Base-by-base conservation (phyloP, 2,888 invertebrate species). In the Cataglyphis rosenhaueri region DNA sequence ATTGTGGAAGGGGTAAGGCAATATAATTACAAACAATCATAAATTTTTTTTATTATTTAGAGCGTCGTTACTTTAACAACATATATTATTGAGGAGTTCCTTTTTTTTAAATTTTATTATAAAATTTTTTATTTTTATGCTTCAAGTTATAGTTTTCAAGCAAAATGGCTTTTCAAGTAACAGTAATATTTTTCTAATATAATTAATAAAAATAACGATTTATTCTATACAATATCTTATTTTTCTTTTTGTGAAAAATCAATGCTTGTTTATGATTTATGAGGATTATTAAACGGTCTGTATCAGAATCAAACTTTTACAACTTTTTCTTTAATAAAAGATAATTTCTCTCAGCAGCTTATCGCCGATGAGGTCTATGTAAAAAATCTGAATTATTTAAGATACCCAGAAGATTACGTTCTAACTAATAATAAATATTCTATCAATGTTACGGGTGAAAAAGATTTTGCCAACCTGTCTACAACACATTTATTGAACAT, bases 351-450 rank as follows among this genome's bases (percentile, higher is more conserved):
- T 38, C 32, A 91, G 87, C 83, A 76, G 4, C 15, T 90, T 41
- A 55, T 21, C 15, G 83, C 85, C 0, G 70, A 86, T 3, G 41
- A 29, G 1, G 44, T 95, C 21, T 83, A 91, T 1, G 90, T 95
- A 29, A 88, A 93, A 25, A 90, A 88, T 52, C 91, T 96, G 10
- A 96, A 96, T 88, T 91, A 91, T 35, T 87, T 96, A 0, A 89
- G 90, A 70, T 96, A 96, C 91, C 96, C 96, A 0, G 92, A 94
- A 12, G 95, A 95, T 48, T 96, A 95, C 85, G 90, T 96, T 5
- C 92, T 95, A 84, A 91, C 92, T 2, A 93, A 94, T 86, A 92
- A 92, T 15, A 90, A 90, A 9, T 66, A 88, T 15, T 87, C 91
- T 5, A 92, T 94, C 29, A 89, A 92, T 3, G 94, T 96, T n/a